phyloP scores from a whole-genome alignment of 2,888 invertebrate species.

The Osmoderma eremita region DNA sequence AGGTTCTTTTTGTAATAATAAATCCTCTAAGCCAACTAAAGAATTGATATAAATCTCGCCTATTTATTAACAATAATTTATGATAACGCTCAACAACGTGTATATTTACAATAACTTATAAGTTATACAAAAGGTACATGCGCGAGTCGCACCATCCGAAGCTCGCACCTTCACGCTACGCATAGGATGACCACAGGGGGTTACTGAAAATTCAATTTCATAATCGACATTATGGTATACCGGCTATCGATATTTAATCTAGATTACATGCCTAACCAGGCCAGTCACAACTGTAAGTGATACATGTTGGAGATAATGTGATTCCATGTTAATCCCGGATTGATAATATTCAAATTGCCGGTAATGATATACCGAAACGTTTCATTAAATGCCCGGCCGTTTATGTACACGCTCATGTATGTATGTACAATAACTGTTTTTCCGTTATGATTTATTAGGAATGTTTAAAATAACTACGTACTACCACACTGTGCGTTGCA shows the following conservation, averaged over 20 bases:
- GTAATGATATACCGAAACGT: slow-evolving; percentile 33
- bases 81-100: too few relatives aligned
- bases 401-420: not conserved
- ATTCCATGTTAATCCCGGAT: slow-evolving; percentile 37
- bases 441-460: slow-evolving; percentile 23
- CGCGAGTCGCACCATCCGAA: not conserved
- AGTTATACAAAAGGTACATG: too few relatives aligned
- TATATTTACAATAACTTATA: too few relatives aligned
- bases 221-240: slow-evolving; percentile 31
- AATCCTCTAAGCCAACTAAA: too few relatives aligned
- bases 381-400: slow-evolving; percentile 24
- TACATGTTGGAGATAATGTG: slow-evolving; percentile 39
- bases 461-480: slow-evolving; percentile 15
- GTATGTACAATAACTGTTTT: slow-evolving; percentile 12
- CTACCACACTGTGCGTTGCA: slow-evolving; percentile 16
- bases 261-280: slow-evolving; percentile 27
- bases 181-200: slow-evolving; percentile 10
- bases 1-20: too few relatives aligned
- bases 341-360: slow-evolving; percentile 39
- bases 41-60: too few relatives aligned
- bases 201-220: slow-evolving; percentile 40
- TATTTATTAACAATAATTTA: too few relatives aligned
- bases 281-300: slow-evolving; percentile 36
- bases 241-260: slow-evolving; percentile 34
- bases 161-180: not conserved